A percentile compares a stretch with the other conserved stretches of the same genome.
phyloP scores from a whole-genome alignment of 2,888 invertebrate species.

The Drosophila hamatofila region DNA sequence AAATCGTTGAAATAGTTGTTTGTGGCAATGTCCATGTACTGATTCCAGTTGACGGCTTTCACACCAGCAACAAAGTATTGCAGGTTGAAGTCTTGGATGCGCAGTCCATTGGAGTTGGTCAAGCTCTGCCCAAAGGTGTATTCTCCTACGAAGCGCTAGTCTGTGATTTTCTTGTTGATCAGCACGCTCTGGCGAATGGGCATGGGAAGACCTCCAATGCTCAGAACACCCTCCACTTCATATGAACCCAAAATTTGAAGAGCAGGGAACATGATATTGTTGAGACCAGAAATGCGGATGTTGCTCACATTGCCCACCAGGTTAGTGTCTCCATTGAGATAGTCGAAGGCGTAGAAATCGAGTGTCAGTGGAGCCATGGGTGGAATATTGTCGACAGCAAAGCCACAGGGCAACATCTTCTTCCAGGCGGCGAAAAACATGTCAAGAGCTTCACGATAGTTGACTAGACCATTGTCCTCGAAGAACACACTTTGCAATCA shows the following conservation, averaged over 20 bases:
- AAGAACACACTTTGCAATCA: constrained; percentile 51
- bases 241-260: constrained; percentile 64
- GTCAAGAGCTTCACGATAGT: constrained; percentile 56
- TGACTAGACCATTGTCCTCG: constrained; percentile 21
- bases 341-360: constrained; percentile 32
- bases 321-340: constrained; percentile 33
- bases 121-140: constrained; percentile 49
- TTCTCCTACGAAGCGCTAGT: constrained; percentile 62
- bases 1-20: constrained; percentile 72
- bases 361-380: constrained; percentile 62
- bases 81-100: constrained; percentile 58
- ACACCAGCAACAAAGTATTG: constrained; percentile 60
- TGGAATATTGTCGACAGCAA: no score
- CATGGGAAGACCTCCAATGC: constrained; percentile 45
- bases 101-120: constrained; percentile 53
- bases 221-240: constrained; percentile 48
- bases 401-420: constrained; percentile 76
- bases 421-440: constrained; percentile 55
- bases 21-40: constrained; percentile 62
- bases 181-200: constrained; percentile 49
- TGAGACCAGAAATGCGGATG: constrained; percentile 64
- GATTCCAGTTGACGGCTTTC: constrained; percentile 59
- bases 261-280: constrained; percentile 59
- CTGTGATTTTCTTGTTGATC: constrained; percentile 58
- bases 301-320: constrained; percentile 69